These are phyloP conservation scores for Brassicogethes aeneus DNA, from an alignment of 2,888 invertebrate genomes.

Conservation along the genomic window DNA sequence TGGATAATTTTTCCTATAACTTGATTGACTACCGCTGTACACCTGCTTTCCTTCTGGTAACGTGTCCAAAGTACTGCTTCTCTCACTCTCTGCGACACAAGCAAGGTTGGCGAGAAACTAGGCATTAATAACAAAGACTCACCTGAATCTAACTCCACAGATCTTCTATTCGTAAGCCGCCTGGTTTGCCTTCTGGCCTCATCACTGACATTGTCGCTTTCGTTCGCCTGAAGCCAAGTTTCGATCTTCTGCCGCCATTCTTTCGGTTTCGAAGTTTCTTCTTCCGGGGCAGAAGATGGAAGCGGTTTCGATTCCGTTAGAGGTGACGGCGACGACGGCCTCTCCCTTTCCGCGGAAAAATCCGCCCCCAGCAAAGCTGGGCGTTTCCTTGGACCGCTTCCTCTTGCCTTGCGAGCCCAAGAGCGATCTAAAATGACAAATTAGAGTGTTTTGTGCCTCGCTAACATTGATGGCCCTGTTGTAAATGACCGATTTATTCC, in stretches of 20 bases:
- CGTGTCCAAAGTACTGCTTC: slow-evolving; percentile 63
- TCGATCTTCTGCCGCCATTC: slow-evolving; percentile 88
- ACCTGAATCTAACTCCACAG: slow-evolving; percentile 82
- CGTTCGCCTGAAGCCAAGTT: slow-evolving; percentile 83
- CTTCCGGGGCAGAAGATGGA: slow-evolving; percentile 48
- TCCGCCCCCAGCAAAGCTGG: slow-evolving; percentile 68
- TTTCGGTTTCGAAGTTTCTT: slow-evolving; percentile 46
- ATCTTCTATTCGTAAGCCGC: slow-evolving; percentile 63
- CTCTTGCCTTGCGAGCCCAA: slow-evolving; percentile 73
- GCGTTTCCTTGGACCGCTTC: slow-evolving; percentile 63
- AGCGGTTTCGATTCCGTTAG: slow-evolving; percentile 48
- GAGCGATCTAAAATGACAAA: slow-evolving; percentile 64
- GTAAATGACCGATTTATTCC: too few relatives aligned
- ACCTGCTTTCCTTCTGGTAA: slow-evolving; percentile 61
- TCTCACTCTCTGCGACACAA: slow-evolving; percentile 79
- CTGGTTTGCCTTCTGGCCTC: slow-evolving; percentile 57
- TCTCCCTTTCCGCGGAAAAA: slow-evolving; percentile 62
- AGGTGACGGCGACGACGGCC: slow-evolving; percentile 60
- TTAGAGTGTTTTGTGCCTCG: too few relatives aligned
- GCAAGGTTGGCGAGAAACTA: too few relatives aligned
- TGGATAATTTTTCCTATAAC: slow-evolving; percentile 56
- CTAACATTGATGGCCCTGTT: too few relatives aligned
- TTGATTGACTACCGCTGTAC: slow-evolving; percentile 38
- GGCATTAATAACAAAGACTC: slow-evolving; percentile 10
- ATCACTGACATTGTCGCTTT: slow-evolving; percentile 66